Percentiles rank a stretch among this genome's conserved stretches.
Conservation (phyloP, 64 coral and sea anemone species). For the Montipora foliosa region DNA sequence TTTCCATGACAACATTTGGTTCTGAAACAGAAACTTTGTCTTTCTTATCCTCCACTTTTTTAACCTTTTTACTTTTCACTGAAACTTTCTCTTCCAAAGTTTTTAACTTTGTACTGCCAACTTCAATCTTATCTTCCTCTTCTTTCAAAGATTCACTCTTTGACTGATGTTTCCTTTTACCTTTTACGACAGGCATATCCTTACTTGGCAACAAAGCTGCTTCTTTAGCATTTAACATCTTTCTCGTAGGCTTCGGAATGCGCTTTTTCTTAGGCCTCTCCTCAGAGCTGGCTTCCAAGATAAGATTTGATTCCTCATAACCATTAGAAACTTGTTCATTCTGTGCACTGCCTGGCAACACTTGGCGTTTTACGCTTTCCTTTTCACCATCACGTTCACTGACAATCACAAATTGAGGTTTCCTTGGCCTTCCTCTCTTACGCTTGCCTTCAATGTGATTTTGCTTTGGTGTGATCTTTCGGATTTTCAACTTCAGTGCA, state of each 20-base stretch:
- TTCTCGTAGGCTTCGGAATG: constrained; percentile 20
- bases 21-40: constrained; percentile 30
- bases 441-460: constrained; percentile 49
- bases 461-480: constrained; percentile 76
- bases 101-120: constrained; percentile 20
- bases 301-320: background rate
- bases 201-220: constrained; percentile 12
- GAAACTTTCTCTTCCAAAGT: background rate
- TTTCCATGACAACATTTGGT: constrained; percentile 40
- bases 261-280: constrained; percentile 54
- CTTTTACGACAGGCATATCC: background rate
- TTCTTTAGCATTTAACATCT: constrained; percentile 30
- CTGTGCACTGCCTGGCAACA: background rate
- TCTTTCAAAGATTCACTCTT: background rate
- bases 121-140: background rate
- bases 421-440: constrained; percentile 34
- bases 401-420: constrained; percentile 63
- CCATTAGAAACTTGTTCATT: background rate
- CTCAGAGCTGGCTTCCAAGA: background rate
- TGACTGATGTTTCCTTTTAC: background rate
- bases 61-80: constrained; percentile 3
- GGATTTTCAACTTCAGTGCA: constrained; percentile 87
- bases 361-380: background rate
- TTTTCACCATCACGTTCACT: constrained; percentile 54
- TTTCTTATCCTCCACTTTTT: constrained; percentile 36